Conservation (phyloP, 2,888 invertebrate species). For the Lasius platythorax region DNA sequence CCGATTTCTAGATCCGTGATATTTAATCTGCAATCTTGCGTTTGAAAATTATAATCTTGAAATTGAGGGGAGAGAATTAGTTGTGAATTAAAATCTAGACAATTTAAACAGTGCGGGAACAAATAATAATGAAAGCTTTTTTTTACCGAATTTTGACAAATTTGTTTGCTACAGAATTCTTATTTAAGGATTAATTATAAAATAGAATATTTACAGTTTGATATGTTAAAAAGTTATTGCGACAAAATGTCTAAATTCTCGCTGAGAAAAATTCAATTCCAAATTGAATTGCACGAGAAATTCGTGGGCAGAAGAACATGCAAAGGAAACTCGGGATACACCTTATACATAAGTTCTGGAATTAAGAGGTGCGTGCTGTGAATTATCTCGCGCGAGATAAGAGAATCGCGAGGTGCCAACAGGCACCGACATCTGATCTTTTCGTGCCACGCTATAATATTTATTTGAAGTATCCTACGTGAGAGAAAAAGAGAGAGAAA, state of each 20-base stretch:
- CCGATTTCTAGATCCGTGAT: neutral
- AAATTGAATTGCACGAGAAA: neutral
- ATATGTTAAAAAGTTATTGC: slow-evolving; percentile 13
- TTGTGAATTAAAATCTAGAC: neutral
- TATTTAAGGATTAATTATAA: neutral
- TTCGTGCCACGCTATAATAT: slow-evolving; percentile 10
- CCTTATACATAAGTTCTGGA: neutral
- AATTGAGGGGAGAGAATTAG: neutral
- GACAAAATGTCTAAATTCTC: neutral
- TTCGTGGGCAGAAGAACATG: neutral
- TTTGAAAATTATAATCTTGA: neutral
- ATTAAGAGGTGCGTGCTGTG: neutral
- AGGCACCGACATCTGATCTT: slow-evolving; percentile 39
- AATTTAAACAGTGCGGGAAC: neutral
- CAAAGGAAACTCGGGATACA: neutral
- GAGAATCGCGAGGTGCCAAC: slow-evolving; percentile 32
- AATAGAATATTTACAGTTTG: neutral
- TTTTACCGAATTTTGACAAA: neutral
- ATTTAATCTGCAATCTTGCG: neutral
- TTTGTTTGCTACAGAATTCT: neutral
- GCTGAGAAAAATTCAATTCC: neutral
- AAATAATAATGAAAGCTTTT: neutral
- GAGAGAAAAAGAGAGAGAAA: neutral
- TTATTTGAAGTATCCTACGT: slow-evolving; percentile 35
- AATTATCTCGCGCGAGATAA: slow-evolving; percentile 33